Conservation (phyloP, 2,888 invertebrate genomes). For the Congeria kusceri region DNA sequence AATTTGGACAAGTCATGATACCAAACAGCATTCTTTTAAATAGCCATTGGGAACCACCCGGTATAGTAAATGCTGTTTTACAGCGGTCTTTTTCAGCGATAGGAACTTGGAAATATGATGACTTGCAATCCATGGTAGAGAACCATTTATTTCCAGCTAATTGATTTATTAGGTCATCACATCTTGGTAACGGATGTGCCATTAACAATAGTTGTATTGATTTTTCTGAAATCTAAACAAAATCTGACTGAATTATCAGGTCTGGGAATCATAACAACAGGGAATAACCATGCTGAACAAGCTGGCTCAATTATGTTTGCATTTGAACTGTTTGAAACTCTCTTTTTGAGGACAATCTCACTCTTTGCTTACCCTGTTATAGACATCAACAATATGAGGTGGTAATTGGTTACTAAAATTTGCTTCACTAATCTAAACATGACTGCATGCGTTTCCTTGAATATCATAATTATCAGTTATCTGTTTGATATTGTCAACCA, state of each 20-base stretch:
- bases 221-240: conserved; percentile 40
- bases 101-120: conserved; percentile 31
- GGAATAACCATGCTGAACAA: conserved; percentile 29
- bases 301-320: conserved; percentile 44
- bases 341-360: no score
- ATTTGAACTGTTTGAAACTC: not conserved
- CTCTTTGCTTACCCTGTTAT: no score
- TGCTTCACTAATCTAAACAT: no score
- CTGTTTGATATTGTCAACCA: no score
- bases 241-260: conserved; percentile 30
- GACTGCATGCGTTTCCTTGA: no score
- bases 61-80: conserved; percentile 44
- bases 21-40: conserved; percentile 47
- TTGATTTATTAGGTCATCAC: conserved; percentile 40
- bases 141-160: conserved; percentile 42
- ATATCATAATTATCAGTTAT: no score
- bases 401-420: no score
- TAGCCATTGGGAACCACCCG: conserved; percentile 22
- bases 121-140: conserved; percentile 31
- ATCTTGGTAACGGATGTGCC: conserved; percentile 51
- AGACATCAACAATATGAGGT: no score
- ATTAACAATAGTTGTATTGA: conserved; percentile 19
- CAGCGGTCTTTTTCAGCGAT: conserved; percentile 26
- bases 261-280: conserved; percentile 37
- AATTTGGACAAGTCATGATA: conserved; percentile 34